Evolutionary conservation across 1,140 invertebrate genomes (phyloP), one percentile per base, ranked within the genome.

Genomic region (Bombus impatiens): DNA sequence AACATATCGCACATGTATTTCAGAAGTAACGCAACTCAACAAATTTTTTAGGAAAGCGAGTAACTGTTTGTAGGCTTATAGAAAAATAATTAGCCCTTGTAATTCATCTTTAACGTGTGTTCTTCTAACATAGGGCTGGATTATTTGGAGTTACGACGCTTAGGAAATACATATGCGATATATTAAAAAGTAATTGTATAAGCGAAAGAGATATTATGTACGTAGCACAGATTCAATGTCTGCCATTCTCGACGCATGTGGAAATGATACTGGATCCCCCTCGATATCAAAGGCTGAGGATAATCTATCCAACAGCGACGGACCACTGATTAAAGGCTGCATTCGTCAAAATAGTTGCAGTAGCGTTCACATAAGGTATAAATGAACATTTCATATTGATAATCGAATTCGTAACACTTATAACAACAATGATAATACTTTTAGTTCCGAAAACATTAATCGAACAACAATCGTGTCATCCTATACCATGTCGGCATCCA

Each of bases 261-360:
- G 89, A 67, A 91, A 90, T 84, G 89, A 88, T 25, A 88, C 89
- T 13, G 89, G 87, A 15, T 95, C 94, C 35, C 92, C 94, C n/a
- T 94, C 94, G 59, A 94, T 94, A 90, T 94, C 94, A 12, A 94
- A 94, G 77, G 89, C 93, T 13, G 94, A 95, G 70, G 94, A 95
- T 74, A 94, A 94, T 87, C 82, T 95, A 32, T 95, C 94, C 40
- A 95, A 94, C 57, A 94, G 94, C 62, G 94, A 95, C 70, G 94
- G 94, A 1, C 94, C 94, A 6, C 79, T 95, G 57, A 92, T 94
- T 35, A 93, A 92, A 83, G 89, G 92, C 70, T 92, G 86, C 22
- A 88, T 86, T 84, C 78, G 78, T 25, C 88, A 82, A 71, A 89
- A 89, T 47, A 90, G 86, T 68, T 84, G 80, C 78, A 79, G 81